Base-by-base conservation (phyloP, 2,888 invertebrate genomes). In the Eilema griseolum region DNA sequence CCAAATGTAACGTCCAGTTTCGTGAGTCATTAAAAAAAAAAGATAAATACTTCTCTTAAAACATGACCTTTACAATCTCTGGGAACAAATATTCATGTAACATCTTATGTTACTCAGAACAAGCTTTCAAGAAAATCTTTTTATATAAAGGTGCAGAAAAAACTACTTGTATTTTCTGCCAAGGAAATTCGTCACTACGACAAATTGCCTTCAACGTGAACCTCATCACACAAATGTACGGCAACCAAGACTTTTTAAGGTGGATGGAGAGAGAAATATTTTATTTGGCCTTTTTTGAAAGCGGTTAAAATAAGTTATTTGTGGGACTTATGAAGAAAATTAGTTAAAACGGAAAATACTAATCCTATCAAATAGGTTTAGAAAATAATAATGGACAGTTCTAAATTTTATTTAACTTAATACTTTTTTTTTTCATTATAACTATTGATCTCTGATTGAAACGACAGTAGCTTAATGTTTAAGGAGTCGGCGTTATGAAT, bases 91-190 rank as follows among this genome's bases (percentile, higher is more conserved):
- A 69, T 69, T 56, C 67, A 77, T 71, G 46, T 69, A 69, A 71
- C 66, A 57, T 20, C 52, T 64, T 64, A 59, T 64, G 67, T 46
- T 41, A 65, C 66, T 57, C n/a, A 12, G 46, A 64, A 73, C 67
- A 71, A 28, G 28, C 61, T 65, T 61, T 4, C 28, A 24, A 67
- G 67, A 46, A 70, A 66, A 69, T 79, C 28, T 57, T 60, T 72
- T 70, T 74, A 69, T 68, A 61, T 67, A 71, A 66, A 64, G 37
- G 62, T 57, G 66, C 59, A 63, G 67, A 68, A 57, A 65, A 69
- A 68, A 66, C 67, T 61, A 70, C 66, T 70, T 65, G 70, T 74
- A 61, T 77, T 77, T 77, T 70, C 66, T 70, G 61, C 26, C 69
- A 71, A 65, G 61, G 24, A 68, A 67, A 72, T 70, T 70, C 11